Base-by-base conservation (phyloP, 64 coral and sea anemone species). In the Anthopleura sola region DNA sequence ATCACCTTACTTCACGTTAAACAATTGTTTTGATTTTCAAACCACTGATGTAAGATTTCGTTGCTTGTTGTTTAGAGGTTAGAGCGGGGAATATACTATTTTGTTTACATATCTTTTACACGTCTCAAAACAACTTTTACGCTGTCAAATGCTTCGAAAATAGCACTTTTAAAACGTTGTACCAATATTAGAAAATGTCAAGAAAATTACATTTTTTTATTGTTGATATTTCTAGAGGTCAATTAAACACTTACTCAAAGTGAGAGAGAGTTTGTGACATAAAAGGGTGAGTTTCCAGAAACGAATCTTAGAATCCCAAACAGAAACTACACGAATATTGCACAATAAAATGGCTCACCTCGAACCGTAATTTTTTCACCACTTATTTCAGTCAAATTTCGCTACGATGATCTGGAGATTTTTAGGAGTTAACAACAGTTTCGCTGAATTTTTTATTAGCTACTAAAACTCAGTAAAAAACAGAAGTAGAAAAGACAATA, bases 41-140 rank as follows among this genome's bases (percentile, higher is more conserved):
- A 79, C 76, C 37, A 48, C 36, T 79, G 76, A 79, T 40, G 76
- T 79, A 79, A 79, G 36, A 38, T 48, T 48, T 44, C 36, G 36
- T 44, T 48, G 44, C 76, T 79, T 79, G 76, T 76, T 76, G 74
- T 79, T 79, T 79, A 21, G 38, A 18, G 1, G 17, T 37, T 21
- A 38, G 14, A 44, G 24, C 76, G 44, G 76, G 76, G 76, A 44
- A 44, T n/a, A 23, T 3, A 40, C 2, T 79, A 1, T 37, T 21
- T 44, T n/a, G 19, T 48, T 79, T 79, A 24, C 20, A 24, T n/a
- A 21, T n/a, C 18, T 26, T 7, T 47, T 79, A 38, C 76, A 79
- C 76, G 76, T 79, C 47, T 79, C 16, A 44, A 79, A 79, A 79
- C 76, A 79, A 48, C 16, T 33, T 44, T 38, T 16, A 47, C 38